Evolutionary conservation across 2,797 vertebrate genomes (phyloP).

Genomic region (Enteromius anoplus): DNA sequence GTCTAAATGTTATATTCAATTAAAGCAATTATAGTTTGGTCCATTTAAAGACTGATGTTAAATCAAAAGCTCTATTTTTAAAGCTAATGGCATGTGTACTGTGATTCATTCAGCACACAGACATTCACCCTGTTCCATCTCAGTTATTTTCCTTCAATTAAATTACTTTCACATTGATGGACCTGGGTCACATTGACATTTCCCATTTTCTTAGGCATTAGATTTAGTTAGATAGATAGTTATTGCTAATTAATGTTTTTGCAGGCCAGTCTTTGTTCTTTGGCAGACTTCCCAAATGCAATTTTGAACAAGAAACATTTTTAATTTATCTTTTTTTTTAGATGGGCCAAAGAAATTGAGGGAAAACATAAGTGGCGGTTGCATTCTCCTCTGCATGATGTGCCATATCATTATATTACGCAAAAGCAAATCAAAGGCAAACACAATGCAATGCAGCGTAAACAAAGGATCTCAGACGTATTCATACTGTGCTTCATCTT

Average conservation of each 20-base stretch:
- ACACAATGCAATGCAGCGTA: slow-evolving; percentile 36
- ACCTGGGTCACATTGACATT: not conserved
- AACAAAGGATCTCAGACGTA: not conserved
- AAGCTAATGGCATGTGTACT: slow-evolving; percentile 12
- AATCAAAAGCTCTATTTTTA: slow-evolving; percentile 23
- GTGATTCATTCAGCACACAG: slow-evolving; percentile 60
- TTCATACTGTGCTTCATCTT: slow-evolving; percentile 27
- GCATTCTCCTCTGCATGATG: slow-evolving; percentile 58
- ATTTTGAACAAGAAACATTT: slow-evolving; percentile 6
- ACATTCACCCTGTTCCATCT: slow-evolving; percentile 79
- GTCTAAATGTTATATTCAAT: slow-evolving; percentile 6
- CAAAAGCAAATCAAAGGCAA: slow-evolving; percentile 30
- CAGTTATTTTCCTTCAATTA: slow-evolving; percentile 64
- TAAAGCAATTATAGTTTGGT: not conserved
- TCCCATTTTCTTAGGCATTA: slow-evolving; percentile 17
- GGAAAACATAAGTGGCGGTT: slow-evolving; percentile 75
- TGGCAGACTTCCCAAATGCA: slow-evolving; percentile 18
- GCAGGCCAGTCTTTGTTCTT: not conserved
- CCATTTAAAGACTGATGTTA: slow-evolving; percentile 15
- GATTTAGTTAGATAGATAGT: slow-evolving; percentile 18
- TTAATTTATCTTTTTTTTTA: not conserved
- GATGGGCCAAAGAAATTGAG: slow-evolving; percentile 69
- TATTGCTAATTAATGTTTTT: not conserved
- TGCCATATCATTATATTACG: slow-evolving; percentile 37
- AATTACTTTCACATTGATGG: slow-evolving; percentile 21